Conservation (phyloP, 2,113 vertebrate genomes). For the Dasyurus viverrinus region DNA sequence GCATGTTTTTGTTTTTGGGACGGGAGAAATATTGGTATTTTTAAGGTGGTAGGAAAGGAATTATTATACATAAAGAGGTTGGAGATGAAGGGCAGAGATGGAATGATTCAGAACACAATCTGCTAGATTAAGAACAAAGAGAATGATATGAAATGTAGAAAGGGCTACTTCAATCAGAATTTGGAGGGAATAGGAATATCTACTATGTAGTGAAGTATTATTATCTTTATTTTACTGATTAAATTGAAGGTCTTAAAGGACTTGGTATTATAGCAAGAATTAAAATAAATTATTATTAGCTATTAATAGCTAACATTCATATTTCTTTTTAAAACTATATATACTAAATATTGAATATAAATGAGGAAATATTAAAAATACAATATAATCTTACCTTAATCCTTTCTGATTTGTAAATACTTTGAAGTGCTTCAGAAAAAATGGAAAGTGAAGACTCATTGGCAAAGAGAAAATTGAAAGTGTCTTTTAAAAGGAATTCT, state of each 20-base stretch:
- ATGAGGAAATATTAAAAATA: background rate
- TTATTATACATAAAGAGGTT: background rate
- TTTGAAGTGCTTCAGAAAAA: conserved; percentile 74
- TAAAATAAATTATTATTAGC: background rate
- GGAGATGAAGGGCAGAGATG: background rate
- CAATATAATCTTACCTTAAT: conserved; percentile 78
- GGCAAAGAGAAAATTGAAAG: conserved; percentile 89
- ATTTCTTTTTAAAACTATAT: background rate
- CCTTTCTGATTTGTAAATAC: conserved; percentile 58
- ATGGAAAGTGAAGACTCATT: conserved; percentile 73
- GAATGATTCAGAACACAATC: background rate
- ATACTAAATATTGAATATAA: background rate
- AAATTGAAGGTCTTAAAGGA: background rate
- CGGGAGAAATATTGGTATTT: background rate
- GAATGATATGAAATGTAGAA: background rate
- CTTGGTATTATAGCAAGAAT: background rate
- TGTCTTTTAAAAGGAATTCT: conserved; percentile 91
- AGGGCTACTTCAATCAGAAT: background rate
- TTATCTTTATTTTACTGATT: background rate
- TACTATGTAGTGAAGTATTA: background rate
- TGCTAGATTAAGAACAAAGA: background rate
- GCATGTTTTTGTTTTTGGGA: background rate
- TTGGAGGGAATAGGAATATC: background rate
- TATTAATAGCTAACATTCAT: background rate
- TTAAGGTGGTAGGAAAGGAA: background rate